Conservation (phyloP, 2,113 vertebrate genomes). For the Nasalis larvatus region DNA sequence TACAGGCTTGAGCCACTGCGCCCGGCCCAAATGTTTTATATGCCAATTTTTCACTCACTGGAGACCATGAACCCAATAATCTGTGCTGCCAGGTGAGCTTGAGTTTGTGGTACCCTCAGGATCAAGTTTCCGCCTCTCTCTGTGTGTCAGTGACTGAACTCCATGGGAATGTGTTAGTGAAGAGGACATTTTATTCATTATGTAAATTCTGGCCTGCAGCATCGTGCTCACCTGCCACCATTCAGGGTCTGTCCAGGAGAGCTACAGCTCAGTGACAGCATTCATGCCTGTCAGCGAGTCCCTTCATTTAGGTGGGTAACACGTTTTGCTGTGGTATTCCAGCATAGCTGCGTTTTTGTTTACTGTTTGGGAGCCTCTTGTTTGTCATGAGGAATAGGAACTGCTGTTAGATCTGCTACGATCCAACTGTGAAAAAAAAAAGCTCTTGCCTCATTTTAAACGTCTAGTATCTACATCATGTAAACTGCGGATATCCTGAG, state of each 20-base stretch:
- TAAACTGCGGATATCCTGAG: not conserved
- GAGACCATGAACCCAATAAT: not conserved
- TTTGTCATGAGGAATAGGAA: not conserved
- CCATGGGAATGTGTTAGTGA: not conserved
- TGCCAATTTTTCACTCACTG: not conserved
- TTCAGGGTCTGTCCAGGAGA: accelerated
- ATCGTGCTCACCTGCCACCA: not conserved
- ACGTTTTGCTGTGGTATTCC: accelerated
- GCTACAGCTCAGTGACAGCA: too few relatives aligned
- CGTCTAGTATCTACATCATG: not conserved
- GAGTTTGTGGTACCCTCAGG: not conserved
- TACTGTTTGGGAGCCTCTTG: not conserved
- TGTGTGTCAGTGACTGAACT: not conserved
- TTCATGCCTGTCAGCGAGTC: accelerated
- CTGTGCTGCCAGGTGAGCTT: not conserved
- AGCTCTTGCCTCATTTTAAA: not conserved
- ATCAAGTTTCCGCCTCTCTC: not conserved
- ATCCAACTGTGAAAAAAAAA: not conserved
- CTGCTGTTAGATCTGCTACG: not conserved
- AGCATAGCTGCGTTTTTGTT: not conserved
- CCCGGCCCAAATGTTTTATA: too few relatives aligned
- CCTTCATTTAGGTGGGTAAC: not conserved
- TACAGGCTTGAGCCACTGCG: too few relatives aligned
- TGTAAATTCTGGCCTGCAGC: not conserved
- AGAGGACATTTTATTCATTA: not conserved